Evolutionary conservation across 2,888 invertebrate genomes (phyloP).

Genomic region (Synergus laeviventris): DNA sequence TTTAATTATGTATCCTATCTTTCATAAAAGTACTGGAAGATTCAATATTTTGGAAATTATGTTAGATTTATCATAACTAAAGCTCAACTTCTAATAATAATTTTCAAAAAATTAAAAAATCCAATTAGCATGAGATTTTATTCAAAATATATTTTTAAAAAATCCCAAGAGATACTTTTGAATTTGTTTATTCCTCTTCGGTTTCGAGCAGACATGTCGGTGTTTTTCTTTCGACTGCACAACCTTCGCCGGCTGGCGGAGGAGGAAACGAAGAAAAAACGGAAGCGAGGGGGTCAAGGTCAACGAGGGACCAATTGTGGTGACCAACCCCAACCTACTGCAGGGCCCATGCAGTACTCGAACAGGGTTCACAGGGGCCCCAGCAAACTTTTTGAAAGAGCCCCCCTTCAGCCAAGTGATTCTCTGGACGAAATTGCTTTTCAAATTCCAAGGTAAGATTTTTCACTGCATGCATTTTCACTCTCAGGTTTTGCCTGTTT

Average conservation of each 20-base stretch:
- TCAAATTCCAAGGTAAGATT: constrained; percentile 91
- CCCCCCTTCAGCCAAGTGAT: constrained; percentile 90
- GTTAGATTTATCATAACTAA: neutral
- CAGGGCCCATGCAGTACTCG: constrained; percentile 76
- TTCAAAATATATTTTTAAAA: neutral
- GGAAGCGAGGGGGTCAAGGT: constrained; percentile 71
- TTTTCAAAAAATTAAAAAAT: neutral
- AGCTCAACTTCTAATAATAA: neutral
- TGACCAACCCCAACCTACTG: constrained; percentile 73
- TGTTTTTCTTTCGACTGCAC: constrained; percentile 97
- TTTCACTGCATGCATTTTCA: constrained; percentile 39
- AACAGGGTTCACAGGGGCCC: constrained; percentile 81
- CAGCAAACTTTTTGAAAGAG: constrained; percentile 89
- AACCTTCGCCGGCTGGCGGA: constrained; percentile 92
- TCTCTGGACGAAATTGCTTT: constrained; percentile 94
- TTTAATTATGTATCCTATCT: neutral
- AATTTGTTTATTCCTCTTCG: constrained; percentile 30
- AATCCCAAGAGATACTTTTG: constrained; percentile 5
- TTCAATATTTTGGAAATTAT: neutral
- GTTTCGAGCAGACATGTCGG: constrained; percentile 85
- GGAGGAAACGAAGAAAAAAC: constrained; percentile 82
- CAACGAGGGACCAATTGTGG: constrained; percentile 72
- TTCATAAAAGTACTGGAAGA: too few species aligned
- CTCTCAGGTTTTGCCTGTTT: neutral
- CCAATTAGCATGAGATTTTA: constrained; percentile 2